A percentile compares a stretch with the other conserved stretches of the same genome.
Conservation (phyloP, 2,113 vertebrate genomes). For the Speoplatyrhinus poulsoni region DNA sequence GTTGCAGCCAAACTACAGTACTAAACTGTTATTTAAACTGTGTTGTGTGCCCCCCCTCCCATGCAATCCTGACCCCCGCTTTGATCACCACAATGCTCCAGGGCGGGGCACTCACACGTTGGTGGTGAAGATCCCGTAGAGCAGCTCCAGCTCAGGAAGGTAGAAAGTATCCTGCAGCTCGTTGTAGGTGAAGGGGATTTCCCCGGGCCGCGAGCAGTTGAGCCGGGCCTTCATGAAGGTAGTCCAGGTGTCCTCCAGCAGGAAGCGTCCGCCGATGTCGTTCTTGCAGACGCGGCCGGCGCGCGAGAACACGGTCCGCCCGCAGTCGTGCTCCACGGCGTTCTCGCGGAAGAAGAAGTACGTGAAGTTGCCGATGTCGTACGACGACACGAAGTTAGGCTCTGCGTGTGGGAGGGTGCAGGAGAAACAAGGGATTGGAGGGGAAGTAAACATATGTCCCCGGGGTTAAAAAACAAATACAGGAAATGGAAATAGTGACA, state of each 20-base stretch:
- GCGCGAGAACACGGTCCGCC: conserved; percentile 91
- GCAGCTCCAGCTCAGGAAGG: conserved; percentile 91
- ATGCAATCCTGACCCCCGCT: not conserved
- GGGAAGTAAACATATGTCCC: not conserved
- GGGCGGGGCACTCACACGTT: conserved; percentile 86
- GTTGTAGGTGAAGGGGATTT: conserved; percentile 95
- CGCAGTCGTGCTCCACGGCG: conserved; percentile 94
- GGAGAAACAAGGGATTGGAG: not conserved
- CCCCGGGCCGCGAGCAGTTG: conserved; percentile 94
- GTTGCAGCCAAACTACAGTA: too few species aligned
- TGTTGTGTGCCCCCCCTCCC: not conserved
- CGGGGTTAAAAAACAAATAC: not conserved
- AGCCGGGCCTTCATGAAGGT: conserved; percentile 98
- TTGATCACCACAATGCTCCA: not conserved
- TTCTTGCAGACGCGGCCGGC: conserved; percentile 94
- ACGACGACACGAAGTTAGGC: conserved; percentile 96
- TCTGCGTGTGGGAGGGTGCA: conserved; percentile 72
- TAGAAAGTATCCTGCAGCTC: conserved; percentile 96
- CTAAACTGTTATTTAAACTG: too few species aligned
- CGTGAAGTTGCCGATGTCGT: conserved; percentile 94
- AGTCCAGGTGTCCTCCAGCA: conserved; percentile 97
- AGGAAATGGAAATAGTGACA: not conserved
- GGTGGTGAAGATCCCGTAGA: conserved; percentile 97
- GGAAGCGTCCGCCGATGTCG: conserved; percentile 92
- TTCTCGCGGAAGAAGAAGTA: conserved; percentile 99